These are phyloP conservation scores for Adelges cooleyi DNA, from an alignment of 1,140 invertebrate genomes.

Conservation along the genomic window DNA sequence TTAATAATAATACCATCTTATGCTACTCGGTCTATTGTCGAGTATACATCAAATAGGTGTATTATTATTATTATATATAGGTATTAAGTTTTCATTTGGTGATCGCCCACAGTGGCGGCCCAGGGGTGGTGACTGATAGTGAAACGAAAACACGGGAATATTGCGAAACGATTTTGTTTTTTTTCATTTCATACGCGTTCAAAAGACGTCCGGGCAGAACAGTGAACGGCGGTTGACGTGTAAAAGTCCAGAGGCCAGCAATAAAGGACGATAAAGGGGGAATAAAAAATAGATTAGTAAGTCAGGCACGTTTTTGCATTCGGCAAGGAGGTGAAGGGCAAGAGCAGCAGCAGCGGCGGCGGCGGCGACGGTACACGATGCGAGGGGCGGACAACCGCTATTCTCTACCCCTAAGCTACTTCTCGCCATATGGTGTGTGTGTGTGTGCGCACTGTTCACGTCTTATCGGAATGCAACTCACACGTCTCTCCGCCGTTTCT, in stretches of 20 bases:
- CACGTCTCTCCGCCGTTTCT: conserved; percentile 9
- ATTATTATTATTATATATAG: no score
- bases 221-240: background rate
- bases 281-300: conserved; percentile 27
- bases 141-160: conserved; percentile 6
- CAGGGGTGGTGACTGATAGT: no score
- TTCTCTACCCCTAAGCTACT: conserved; percentile 20
- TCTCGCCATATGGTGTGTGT: conserved; percentile 11
- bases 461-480: conserved; percentile 20
- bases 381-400: background rate
- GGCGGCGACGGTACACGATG: background rate
- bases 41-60: no score
- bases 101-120: no score
- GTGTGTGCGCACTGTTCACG: background rate
- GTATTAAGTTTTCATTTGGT: no score
- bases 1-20: no score
- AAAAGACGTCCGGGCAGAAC: background rate
- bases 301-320: conserved; percentile 22
- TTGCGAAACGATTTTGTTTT: conserved; percentile 24
- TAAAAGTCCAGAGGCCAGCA: conserved; percentile 21
- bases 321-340: no score
- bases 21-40: no score
- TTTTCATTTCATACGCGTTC: conserved; percentile 15
- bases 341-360: background rate
- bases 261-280: conserved; percentile 25